phyloP scores from a whole-genome alignment of 2,888 invertebrate species.

The Ophion costatus region DNA sequence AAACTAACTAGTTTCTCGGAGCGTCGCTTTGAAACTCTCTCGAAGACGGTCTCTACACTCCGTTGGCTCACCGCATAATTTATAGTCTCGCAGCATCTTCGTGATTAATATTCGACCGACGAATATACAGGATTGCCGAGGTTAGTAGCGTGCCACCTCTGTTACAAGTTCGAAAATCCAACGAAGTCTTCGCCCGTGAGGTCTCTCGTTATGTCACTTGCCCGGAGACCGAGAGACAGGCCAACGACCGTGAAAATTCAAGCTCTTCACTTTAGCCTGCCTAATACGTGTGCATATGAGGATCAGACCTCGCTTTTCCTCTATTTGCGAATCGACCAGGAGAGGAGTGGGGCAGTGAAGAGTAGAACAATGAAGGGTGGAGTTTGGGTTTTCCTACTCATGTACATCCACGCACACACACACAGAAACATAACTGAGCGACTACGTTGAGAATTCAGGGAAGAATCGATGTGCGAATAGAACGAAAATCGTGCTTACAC shows the following conservation, averaged over 20 bases:
- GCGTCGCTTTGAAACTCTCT: conserved; percentile 35
- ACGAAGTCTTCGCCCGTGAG: conserved; percentile 35
- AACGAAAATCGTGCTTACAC: conserved; percentile 64
- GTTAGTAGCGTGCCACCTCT: conserved; percentile 39
- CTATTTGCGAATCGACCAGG: conserved; percentile 50
- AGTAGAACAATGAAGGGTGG: conserved; percentile 38
- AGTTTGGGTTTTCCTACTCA: conserved; percentile 14
- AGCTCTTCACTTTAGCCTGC: conserved; percentile 39
- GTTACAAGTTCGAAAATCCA: conserved; percentile 38
- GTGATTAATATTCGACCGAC: conserved; percentile 60
- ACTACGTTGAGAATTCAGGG: conserved; percentile 59
- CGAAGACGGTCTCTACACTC: conserved; percentile 23
- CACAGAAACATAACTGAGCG: conserved; percentile 37
- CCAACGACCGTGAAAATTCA: conserved; percentile 60
- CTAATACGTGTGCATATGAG: conserved; percentile 40
- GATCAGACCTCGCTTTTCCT: conserved; percentile 35
- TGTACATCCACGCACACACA: not conserved
- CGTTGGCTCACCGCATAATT: conserved; percentile 48
- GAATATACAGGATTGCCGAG: conserved; percentile 52
- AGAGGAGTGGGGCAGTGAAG: conserved; percentile 47
- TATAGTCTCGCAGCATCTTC: conserved; percentile 53
- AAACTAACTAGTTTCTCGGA: conserved; percentile 42
- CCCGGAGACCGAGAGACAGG: not conserved
- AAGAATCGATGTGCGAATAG: conserved; percentile 66
- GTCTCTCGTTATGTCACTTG: not conserved